phyloP scores from a whole-genome alignment of 2,797 vertebrate genomes.

The Bufotes viridis region DNA sequence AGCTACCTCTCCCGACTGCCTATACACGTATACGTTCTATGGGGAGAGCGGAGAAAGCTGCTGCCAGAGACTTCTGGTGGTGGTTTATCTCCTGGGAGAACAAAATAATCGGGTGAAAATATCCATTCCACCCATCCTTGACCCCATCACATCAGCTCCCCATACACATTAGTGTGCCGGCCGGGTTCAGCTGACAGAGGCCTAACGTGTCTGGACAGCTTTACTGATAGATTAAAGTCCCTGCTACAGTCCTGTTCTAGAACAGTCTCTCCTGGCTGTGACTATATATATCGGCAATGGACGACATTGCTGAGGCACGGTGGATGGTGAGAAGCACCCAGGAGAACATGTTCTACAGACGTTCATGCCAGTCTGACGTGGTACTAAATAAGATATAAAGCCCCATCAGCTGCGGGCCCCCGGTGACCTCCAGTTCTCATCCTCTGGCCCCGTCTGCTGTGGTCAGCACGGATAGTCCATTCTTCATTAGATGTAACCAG shows the following conservation, averaged over 20 bases:
- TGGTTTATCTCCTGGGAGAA: too few relatives aligned
- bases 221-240: not conserved
- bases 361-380: not conserved
- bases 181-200: too few relatives aligned
- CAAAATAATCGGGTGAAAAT: too few relatives aligned
- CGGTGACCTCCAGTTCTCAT: conserved; percentile 9
- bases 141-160: too few relatives aligned
- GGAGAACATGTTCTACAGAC: conserved; percentile 5
- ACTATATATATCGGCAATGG: not conserved
- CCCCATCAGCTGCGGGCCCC: not conserved
- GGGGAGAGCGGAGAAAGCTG: too few relatives aligned
- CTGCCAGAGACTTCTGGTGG: too few relatives aligned
- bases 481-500: conserved; percentile 42
- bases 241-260: not conserved
- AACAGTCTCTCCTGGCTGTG: not conserved
- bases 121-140: too few relatives aligned
- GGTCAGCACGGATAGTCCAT: conserved; percentile 23
- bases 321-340: not conserved
- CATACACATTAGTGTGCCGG: too few relatives aligned
- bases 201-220: too few relatives aligned
- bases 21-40: too few relatives aligned
- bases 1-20: too few relatives aligned
- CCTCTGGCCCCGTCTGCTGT: conserved; percentile 8
- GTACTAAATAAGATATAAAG: not conserved
- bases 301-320: not conserved